Percentiles rank a stretch among this genome's conserved stretches.
These are phyloP conservation scores for Darevskia nairensis DNA, from an alignment of 2,797 vertebrate species.

Conservation along the genomic window DNA sequence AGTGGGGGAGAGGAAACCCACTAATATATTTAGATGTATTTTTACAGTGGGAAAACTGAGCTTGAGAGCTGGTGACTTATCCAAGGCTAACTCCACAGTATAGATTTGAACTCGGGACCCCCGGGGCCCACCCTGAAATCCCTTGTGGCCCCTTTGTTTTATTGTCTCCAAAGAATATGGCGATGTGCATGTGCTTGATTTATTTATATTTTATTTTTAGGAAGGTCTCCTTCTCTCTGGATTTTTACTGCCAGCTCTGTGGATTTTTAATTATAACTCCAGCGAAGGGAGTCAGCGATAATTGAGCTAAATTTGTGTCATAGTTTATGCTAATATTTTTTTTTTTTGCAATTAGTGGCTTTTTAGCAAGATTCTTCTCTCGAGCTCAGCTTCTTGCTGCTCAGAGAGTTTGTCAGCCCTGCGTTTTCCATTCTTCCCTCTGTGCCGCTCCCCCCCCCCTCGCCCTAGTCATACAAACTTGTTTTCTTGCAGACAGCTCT, in stretches of 20 bases:
- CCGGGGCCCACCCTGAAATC: not conserved
- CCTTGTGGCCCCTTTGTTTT: not conserved
- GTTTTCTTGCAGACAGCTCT: not conserved
- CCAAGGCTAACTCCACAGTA: not conserved
- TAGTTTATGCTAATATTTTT: constrained; percentile 53
- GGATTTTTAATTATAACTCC: constrained; percentile 88
- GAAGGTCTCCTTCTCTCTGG: not conserved
- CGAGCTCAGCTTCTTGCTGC: not conserved
- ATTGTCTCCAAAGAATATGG: too few species aligned
- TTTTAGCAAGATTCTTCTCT: constrained; percentile 21
- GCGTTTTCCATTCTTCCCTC: not conserved
- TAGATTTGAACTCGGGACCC: not conserved
- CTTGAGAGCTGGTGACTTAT: too few species aligned
- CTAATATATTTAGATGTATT: not conserved
- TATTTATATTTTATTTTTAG: not conserved
- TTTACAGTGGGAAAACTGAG: too few species aligned
- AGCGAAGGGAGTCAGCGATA: constrained; percentile 83
- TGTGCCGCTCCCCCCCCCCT: rapidly evolving
- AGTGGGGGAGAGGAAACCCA: not conserved
- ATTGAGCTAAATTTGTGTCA: constrained; percentile 62
- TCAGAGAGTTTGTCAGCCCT: not conserved
- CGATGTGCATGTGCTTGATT: not conserved
- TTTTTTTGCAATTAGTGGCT: constrained; percentile 38
- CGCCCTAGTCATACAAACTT: not conserved
- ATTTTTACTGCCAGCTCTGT: constrained; percentile 80